These are phyloP conservation scores for Heterodera filipjevi DNA, from an alignment of 2,888 invertebrate genomes.

Conservation along the genomic window DNA sequence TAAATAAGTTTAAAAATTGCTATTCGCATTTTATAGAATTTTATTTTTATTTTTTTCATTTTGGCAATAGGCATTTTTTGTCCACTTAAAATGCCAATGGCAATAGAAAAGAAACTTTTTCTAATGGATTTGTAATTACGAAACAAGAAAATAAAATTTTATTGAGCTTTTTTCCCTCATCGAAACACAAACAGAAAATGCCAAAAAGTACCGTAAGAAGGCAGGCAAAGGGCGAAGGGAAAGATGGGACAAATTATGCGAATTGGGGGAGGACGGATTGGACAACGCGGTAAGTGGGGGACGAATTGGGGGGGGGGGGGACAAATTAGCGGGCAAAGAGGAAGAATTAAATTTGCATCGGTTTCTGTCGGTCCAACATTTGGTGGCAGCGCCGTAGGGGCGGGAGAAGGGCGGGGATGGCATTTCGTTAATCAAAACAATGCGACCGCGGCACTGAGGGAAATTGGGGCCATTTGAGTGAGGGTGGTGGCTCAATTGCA, in stretches of 20 bases:
- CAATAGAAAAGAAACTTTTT: too few species aligned
- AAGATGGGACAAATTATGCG: conserved; percentile 1
- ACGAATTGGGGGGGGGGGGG: neutral
- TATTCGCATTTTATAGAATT: neutral
- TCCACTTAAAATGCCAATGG: too few species aligned
- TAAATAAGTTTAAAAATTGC: neutral
- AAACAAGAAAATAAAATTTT: too few species aligned
- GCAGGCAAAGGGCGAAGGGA: neutral
- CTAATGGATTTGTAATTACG: too few species aligned
- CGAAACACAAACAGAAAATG: neutral
- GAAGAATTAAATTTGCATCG: conserved; percentile 4
- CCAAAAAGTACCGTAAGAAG: conserved; percentile 6
- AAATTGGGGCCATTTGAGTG: neutral
- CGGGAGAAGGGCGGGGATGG: neutral
- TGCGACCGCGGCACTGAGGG: neutral
- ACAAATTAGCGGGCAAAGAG: neutral
- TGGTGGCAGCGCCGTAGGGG: neutral
- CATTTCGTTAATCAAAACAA: conserved; percentile 8
- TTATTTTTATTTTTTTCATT: too few species aligned
- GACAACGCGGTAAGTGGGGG: conserved; percentile 2
- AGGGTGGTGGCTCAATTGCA: neutral
- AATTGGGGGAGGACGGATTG: neutral
- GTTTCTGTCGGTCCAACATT: neutral
- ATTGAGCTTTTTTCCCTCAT: too few species aligned
- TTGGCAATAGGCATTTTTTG: too few species aligned